A percentile compares a stretch with the other conserved stretches of the same genome.
Conservation (phyloP, 2,797 vertebrate genomes). For the Calcarius lapponicus region DNA sequence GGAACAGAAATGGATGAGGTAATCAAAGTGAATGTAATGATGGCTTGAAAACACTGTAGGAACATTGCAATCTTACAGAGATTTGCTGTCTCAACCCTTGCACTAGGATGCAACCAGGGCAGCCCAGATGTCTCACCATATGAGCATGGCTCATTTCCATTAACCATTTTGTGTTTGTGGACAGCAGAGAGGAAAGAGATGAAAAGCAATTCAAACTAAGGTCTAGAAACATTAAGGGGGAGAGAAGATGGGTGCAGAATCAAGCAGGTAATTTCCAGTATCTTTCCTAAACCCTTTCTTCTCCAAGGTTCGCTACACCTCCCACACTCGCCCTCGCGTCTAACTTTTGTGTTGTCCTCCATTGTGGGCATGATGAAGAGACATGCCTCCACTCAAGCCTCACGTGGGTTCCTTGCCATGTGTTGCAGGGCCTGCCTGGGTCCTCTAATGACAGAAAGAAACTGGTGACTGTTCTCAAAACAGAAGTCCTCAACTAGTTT, state of each 20-base stretch:
- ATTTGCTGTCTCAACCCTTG: not conserved
- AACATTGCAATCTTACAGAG: not conserved
- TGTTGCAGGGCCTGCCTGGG: not conserved
- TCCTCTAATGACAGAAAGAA: not conserved
- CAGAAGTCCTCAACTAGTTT: not conserved
- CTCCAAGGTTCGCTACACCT: not conserved
- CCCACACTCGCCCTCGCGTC: rapidly evolving
- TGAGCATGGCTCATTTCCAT: not conserved
- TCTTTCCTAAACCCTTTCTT: not conserved
- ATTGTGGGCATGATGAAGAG: not conserved
- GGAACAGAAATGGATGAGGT: not conserved
- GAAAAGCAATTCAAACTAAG: not conserved
- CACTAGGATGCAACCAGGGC: not conserved
- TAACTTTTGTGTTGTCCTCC: not conserved
- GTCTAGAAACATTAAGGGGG: not conserved
- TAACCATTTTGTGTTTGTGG: not conserved
- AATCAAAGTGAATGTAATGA: not conserved
- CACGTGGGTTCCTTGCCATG: rapidly evolving
- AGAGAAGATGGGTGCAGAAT: not conserved
- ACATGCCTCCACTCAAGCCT: not conserved
- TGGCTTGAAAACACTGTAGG: not conserved
- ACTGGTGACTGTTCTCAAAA: not conserved
- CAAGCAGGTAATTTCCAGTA: not conserved
- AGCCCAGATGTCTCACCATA: not conserved
- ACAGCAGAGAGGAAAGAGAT: not conserved